Conservation (phyloP, 1,140 invertebrate genomes). For the Xylocopa sonorina region DNA sequence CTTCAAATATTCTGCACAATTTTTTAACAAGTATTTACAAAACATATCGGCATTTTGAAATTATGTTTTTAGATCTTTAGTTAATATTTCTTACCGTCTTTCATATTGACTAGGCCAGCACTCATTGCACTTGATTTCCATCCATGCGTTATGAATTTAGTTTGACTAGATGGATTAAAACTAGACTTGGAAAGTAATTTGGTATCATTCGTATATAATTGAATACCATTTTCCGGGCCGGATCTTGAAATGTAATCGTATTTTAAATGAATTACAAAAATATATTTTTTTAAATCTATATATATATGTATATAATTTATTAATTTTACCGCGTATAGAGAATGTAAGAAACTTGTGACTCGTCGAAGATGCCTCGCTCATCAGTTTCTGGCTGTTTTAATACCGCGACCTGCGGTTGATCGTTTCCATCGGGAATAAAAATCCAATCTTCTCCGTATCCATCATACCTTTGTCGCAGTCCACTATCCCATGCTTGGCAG, state of each 20-base stretch:
- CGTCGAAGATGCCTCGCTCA: slow-evolving; percentile 66
- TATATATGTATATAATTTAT: not conserved
- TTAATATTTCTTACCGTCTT: slow-evolving; percentile 70
- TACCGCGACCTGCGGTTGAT: slow-evolving; percentile 83
- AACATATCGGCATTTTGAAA: not conserved
- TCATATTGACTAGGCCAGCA: slow-evolving; percentile 69
- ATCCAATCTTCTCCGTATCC: slow-evolving; percentile 85
- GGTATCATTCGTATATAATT: slow-evolving; percentile 71
- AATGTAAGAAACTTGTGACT: slow-evolving; percentile 71
- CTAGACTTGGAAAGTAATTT: slow-evolving; percentile 75
- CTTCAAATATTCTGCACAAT: slow-evolving; percentile 83
- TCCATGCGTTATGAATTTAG: slow-evolving; percentile 89
- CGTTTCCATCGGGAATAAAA: slow-evolving; percentile 85
- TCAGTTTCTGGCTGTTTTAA: slow-evolving; percentile 71
- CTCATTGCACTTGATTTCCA: slow-evolving; percentile 84
- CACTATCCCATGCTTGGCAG: slow-evolving; percentile 61
- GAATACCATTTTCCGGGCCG: slow-evolving; percentile 71
- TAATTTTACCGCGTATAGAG: slow-evolving; percentile 78
- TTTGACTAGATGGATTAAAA: slow-evolving; percentile 83
- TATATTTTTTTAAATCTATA: slow-evolving; percentile 3
- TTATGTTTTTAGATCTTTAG: not conserved
- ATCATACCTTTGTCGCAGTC: slow-evolving; percentile 74
- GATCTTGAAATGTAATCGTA: slow-evolving; percentile 67
- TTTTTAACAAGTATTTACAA: slow-evolving; percentile 39
- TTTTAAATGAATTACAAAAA: slow-evolving; percentile 7